These are phyloP conservation scores for Acanthisitta chloris DNA, from an alignment of 2,113 vertebrate species.

Conservation along the genomic window DNA sequence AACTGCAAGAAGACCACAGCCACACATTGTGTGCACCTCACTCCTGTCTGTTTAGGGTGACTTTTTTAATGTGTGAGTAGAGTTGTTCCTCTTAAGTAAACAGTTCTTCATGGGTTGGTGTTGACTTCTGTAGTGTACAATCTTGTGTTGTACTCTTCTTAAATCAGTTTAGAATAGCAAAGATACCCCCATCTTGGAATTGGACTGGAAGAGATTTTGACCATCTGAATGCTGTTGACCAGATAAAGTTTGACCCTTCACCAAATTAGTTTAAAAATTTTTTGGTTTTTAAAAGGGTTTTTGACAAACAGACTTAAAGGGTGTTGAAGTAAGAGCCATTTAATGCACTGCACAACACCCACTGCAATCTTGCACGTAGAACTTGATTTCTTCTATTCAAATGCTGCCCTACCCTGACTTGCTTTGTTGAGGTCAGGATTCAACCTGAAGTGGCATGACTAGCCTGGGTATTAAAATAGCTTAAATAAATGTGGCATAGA, in stretches of 20 bases:
- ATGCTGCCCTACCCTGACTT: neutral
- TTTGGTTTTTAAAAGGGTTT: neutral
- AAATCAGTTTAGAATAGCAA: neutral
- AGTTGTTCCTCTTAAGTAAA: neutral
- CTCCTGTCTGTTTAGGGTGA: fast-evolving
- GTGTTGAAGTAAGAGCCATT: neutral
- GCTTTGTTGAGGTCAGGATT: neutral
- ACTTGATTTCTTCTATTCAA: neutral
- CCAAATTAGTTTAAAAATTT: neutral
- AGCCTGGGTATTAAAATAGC: neutral
- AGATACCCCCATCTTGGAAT: neutral
- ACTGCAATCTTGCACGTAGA: neutral
- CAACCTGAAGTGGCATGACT: neutral
- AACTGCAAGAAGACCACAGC: neutral
- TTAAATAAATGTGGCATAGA: neutral
- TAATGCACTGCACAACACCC: neutral
- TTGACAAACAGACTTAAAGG: neutral
- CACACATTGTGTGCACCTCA: neutral
- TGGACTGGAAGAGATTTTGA: neutral
- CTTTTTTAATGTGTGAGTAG: neutral
- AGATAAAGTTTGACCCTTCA: neutral
- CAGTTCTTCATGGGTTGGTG: neutral
- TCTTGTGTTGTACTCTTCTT: neutral
- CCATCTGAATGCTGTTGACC: neutral
- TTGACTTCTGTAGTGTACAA: neutral